Percentiles rank a stretch among this genome's conserved stretches.
Evolutionary conservation across 2,797 vertebrate species (phyloP).

Genomic region (Amblyraja radiata): DNA sequence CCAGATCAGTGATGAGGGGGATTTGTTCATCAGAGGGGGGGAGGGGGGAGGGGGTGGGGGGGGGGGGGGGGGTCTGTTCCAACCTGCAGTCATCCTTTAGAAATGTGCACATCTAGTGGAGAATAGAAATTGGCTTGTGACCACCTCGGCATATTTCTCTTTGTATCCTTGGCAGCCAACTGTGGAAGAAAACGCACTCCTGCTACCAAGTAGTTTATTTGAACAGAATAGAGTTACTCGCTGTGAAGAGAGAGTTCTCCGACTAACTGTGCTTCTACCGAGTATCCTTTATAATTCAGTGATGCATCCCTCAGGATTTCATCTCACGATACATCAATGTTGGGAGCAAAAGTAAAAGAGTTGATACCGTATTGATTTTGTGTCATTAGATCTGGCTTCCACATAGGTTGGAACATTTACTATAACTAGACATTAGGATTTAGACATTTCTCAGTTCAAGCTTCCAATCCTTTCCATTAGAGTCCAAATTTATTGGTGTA

Average conservation of each 20-base stretch:
- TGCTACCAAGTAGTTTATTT: too few species aligned
- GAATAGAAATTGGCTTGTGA: neutral
- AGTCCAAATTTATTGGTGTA: neutral
- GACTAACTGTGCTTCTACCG: neutral
- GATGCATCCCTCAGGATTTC: neutral
- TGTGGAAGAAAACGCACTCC: neutral
- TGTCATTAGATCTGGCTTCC: slow-evolving; percentile 5
- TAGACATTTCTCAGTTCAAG: neutral
- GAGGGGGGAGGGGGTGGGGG: too few species aligned
- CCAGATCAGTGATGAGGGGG: neutral
- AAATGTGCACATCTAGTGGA: neutral
- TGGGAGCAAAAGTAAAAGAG: slow-evolving; percentile 2
- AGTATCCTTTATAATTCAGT: neutral
- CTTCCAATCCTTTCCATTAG: neutral
- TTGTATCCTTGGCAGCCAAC: neutral
- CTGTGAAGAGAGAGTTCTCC: neutral
- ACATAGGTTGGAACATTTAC: neutral
- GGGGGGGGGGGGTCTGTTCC: neutral
- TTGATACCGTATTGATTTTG: slow-evolving; percentile 26
- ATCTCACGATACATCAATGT: neutral
- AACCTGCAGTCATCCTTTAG: neutral
- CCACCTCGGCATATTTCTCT: neutral
- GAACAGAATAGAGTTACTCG: neutral
- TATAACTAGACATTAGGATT: neutral
- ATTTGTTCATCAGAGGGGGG: neutral